These are phyloP conservation scores for Mactra quadrangularis DNA, from an alignment of 1,140 invertebrate genomes.

Conservation along the genomic window DNA sequence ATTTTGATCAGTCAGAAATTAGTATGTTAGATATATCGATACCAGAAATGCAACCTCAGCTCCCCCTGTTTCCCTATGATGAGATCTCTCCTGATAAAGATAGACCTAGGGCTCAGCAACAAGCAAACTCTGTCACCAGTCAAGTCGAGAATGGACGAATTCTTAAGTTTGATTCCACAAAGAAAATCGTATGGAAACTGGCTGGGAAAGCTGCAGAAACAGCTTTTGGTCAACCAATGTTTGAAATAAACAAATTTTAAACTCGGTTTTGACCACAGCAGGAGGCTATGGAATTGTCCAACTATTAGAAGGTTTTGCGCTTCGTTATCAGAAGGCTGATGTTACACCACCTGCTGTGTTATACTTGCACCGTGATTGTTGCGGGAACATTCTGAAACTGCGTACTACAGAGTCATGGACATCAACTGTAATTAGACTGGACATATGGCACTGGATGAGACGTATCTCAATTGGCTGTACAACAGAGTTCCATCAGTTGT, in stretches of 20 bases:
- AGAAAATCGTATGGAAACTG: constrained; percentile 42
- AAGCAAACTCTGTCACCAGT: too few relatives aligned
- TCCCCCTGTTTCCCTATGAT: too few relatives aligned
- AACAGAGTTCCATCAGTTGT: constrained; percentile 62
- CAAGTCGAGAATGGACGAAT: too few relatives aligned
- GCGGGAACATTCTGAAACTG: too few relatives aligned
- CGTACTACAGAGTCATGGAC: too few relatives aligned
- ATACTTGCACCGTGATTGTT: constrained; percentile 54
- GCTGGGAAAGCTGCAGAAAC: constrained; percentile 35
- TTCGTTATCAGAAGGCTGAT: too few relatives aligned
- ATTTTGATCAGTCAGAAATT: too few relatives aligned
- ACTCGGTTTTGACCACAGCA: constrained; percentile 59
- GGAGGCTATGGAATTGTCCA: constrained; percentile 49
- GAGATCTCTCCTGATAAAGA: too few relatives aligned
- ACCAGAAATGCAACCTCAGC: too few relatives aligned
- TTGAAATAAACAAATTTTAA: constrained; percentile 65
- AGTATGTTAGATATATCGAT: too few relatives aligned
- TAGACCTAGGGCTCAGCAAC: too few relatives aligned
- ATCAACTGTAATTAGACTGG: constrained; percentile 46
- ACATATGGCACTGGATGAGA: constrained; percentile 71
- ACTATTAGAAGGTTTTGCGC: constrained; percentile 13
- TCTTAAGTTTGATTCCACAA: constrained; percentile 70
- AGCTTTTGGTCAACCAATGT: constrained; percentile 37
- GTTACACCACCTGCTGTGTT: constrained; percentile 30
- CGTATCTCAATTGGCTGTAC: constrained; percentile 53